These are phyloP conservation scores for Chiloscyllium plagiosum DNA, from an alignment of 2,113 vertebrate species.

Conservation along the genomic window DNA sequence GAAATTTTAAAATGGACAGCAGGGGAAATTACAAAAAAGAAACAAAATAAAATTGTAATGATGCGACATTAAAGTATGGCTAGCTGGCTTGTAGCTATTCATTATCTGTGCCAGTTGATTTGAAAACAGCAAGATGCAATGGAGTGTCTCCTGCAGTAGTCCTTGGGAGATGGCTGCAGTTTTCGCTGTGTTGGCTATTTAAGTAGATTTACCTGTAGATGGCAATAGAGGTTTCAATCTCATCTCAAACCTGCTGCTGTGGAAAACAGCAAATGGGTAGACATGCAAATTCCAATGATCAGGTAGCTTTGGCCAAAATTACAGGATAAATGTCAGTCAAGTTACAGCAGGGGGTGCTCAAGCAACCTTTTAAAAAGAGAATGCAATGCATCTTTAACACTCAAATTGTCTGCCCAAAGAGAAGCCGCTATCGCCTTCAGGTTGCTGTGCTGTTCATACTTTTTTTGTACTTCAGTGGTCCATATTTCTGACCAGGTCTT, in stretches of 20 bases:
- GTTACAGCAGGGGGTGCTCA: slow-evolving; percentile 19
- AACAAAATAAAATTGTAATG: neutral
- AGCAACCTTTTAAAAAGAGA: neutral
- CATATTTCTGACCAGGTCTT: too few species aligned
- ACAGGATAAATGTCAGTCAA: neutral
- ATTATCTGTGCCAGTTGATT: neutral
- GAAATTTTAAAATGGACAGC: neutral
- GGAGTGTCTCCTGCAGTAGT: neutral
- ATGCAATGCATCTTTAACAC: neutral
- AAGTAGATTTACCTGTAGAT: slow-evolving; percentile 15
- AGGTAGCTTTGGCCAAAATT: neutral
- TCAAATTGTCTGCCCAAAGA: neutral
- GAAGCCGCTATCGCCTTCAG: too few species aligned
- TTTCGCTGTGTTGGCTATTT: neutral
- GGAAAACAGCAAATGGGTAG: neutral
- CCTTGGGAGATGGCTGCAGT: neutral
- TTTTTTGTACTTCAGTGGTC: too few species aligned
- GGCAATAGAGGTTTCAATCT: slow-evolving; percentile 26
- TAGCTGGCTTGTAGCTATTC: neutral
- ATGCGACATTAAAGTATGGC: neutral
- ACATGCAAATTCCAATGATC: neutral
- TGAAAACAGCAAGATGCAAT: neutral
- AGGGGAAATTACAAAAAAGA: neutral
- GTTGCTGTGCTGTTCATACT: too few species aligned
- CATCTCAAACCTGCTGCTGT: neutral